phyloP scores from a whole-genome alignment of 2,888 invertebrate genomes.

The Dioctria rufipes region DNA sequence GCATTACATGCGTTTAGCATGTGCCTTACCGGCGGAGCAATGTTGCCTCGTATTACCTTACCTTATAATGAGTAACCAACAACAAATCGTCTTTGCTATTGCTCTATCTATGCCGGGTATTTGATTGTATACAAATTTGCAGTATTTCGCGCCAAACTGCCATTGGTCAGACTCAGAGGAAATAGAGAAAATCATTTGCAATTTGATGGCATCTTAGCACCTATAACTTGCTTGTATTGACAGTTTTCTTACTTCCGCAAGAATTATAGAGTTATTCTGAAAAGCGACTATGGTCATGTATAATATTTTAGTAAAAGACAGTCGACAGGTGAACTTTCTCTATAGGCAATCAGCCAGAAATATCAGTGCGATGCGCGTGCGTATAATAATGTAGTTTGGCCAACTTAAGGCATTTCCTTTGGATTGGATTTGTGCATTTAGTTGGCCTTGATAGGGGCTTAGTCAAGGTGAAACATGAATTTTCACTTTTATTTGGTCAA shows the following conservation, averaged over 20 bases:
- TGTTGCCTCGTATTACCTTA: conserved; percentile 24
- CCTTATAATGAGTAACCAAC: background rate
- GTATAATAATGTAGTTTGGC: background rate
- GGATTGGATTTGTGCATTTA: conserved; percentile 35
- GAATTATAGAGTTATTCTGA: no score
- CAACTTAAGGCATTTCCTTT: conserved; percentile 34
- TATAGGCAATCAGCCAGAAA: conserved; percentile 18
- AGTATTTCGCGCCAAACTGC: conserved; percentile 35
- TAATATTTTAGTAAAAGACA: background rate
- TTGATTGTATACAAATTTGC: no score
- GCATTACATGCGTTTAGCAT: background rate
- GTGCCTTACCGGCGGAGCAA: background rate
- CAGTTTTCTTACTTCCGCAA: no score
- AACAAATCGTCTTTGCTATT: background rate
- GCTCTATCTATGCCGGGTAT: background rate
- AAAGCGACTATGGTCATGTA: no score
- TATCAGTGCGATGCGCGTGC: background rate
- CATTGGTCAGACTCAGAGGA: background rate
- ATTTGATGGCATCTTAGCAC: no score
- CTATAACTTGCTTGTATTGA: no score
- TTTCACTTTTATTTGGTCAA: conserved; percentile 32
- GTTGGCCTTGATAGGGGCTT: conserved; percentile 39
- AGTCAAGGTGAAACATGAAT: conserved; percentile 40
- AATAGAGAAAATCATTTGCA: background rate
- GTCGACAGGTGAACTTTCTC: conserved; percentile 39